Percentiles rank a stretch among this genome's conserved stretches.
These are phyloP conservation scores for Oscheius sp. DNA, from an alignment of 2,888 invertebrate species.

Conservation along the genomic window DNA sequence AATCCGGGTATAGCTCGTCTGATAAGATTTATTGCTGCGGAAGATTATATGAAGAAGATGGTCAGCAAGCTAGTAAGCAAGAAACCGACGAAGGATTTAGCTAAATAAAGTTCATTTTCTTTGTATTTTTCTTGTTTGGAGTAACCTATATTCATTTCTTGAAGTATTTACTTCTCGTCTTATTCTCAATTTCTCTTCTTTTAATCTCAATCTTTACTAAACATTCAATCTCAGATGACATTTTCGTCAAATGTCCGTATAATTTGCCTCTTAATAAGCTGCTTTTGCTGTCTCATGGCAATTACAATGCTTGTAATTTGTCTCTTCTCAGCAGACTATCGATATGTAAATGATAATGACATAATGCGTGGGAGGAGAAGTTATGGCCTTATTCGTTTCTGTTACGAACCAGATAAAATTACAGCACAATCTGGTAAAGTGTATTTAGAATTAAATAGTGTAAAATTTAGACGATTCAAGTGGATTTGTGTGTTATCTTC, in stretches of 20 bases:
- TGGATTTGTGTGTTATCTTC: slow-evolving; percentile 10
- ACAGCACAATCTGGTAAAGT: neutral
- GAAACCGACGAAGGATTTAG: no score
- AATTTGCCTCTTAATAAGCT: slow-evolving; percentile 12
- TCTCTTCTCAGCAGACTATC: slow-evolving; percentile 45
- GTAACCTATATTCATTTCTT: no score
- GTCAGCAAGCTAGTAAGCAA: no score
- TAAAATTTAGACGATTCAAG: slow-evolving; percentile 16
- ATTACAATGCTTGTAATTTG: slow-evolving; percentile 36
- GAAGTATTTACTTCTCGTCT: no score
- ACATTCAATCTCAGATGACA: neutral
- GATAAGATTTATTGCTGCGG: no score
- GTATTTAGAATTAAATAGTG: neutral
- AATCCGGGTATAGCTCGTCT: no score
- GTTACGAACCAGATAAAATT: slow-evolving; percentile 42
- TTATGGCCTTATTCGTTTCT: slow-evolving; percentile 54
- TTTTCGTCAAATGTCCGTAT: slow-evolving; percentile 9
- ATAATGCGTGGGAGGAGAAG: slow-evolving; percentile 36
- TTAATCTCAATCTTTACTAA: neutral
- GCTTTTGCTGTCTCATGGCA: slow-evolving; percentile 30
- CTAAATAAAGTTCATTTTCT: no score
- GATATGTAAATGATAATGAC: slow-evolving; percentile 36
- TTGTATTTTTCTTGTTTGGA: no score
- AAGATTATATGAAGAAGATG: no score
- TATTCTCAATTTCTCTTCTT: neutral